Percentiles rank a stretch among this genome's conserved stretches.
Conservation (phyloP, 2,797 vertebrate species). For the Pteronotus mesoamericanus region DNA sequence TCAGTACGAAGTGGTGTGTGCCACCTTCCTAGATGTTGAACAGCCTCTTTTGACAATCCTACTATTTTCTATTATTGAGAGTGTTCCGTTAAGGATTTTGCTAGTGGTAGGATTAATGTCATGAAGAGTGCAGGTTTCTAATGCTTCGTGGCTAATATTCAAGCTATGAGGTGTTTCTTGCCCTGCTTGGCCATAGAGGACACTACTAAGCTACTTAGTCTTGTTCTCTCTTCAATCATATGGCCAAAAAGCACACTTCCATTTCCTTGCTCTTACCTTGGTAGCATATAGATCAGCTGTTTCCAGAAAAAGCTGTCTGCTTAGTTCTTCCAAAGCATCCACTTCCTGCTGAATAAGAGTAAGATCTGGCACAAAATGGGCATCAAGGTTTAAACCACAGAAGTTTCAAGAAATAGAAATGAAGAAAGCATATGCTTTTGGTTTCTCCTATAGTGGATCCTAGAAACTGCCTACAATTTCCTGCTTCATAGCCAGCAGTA, state of each 20-base stretch:
- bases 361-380: slow-evolving; percentile 87
- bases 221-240: not conserved
- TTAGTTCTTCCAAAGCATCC: slow-evolving; percentile 96
- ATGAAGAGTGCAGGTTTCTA: not conserved
- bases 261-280: slow-evolving; percentile 85
- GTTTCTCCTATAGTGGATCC: not conserved
- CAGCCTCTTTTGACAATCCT: not conserved
- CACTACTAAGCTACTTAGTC: not conserved
- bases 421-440: not conserved
- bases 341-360: slow-evolving; percentile 97
- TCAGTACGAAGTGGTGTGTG: not conserved
- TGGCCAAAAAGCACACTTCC: not conserved
- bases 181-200: not conserved
- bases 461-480: not conserved
- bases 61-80: not conserved
- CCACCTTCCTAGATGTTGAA: not conserved
- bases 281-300: slow-evolving; percentile 97
- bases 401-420: slow-evolving; percentile 13
- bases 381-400: slow-evolving; percentile 79
- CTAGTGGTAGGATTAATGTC: not conserved
- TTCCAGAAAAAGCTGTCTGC: slow-evolving; percentile 97
- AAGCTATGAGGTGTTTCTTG: not conserved
- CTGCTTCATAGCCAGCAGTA: not conserved
- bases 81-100: not conserved
- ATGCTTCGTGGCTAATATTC: not conserved